Percentiles rank a stretch among this genome's conserved stretches.
phyloP scores from a whole-genome alignment of 2,888 invertebrate species.

The Drosophila silvestris region DNA sequence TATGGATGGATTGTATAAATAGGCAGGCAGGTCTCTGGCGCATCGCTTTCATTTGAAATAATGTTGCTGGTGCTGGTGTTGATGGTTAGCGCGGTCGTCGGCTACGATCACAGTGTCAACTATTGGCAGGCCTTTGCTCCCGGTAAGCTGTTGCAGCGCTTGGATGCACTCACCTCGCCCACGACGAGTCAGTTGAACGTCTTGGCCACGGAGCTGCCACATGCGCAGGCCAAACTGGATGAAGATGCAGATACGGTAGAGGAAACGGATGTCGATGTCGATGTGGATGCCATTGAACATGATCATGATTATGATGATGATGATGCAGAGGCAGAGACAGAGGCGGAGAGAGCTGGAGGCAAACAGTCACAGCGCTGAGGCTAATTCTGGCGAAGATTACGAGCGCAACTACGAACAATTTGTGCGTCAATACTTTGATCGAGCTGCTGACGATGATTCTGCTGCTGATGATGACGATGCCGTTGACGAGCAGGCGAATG shows the following conservation, averaged over 20 bases:
- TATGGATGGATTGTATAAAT: constrained; percentile 29
- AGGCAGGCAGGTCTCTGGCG: constrained; percentile 6
- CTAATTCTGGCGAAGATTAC: constrained; percentile 72
- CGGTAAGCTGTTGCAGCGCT: constrained; percentile 64
- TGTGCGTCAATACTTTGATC: constrained; percentile 83
- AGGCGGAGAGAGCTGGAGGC: constrained; percentile 23
- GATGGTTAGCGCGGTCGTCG: constrained; percentile 38
- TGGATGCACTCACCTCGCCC: constrained; percentile 55
- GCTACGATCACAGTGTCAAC: constrained; percentile 65
- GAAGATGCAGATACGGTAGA: constrained; percentile 10
- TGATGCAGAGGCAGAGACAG: background rate
- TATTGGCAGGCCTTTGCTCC: constrained; percentile 74
- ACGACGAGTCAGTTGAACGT: background rate
- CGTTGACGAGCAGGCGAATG: constrained; percentile 27
- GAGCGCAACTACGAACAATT: constrained; percentile 83
- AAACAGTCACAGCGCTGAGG: constrained; percentile 42
- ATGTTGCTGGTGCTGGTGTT: constrained; percentile 47
- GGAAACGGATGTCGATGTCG: constrained; percentile 10
- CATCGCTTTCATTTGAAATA: constrained; percentile 32
- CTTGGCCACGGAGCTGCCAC: background rate
- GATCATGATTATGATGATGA: constrained; percentile 14
- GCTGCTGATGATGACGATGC: constrained; percentile 34
- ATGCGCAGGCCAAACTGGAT: constrained; percentile 54
- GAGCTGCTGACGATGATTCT: constrained; percentile 75
- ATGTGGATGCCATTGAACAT: constrained; percentile 27